Evolutionary conservation across 2,113 vertebrate species (phyloP).

Genomic region (Siniperca chuatsi): DNA sequence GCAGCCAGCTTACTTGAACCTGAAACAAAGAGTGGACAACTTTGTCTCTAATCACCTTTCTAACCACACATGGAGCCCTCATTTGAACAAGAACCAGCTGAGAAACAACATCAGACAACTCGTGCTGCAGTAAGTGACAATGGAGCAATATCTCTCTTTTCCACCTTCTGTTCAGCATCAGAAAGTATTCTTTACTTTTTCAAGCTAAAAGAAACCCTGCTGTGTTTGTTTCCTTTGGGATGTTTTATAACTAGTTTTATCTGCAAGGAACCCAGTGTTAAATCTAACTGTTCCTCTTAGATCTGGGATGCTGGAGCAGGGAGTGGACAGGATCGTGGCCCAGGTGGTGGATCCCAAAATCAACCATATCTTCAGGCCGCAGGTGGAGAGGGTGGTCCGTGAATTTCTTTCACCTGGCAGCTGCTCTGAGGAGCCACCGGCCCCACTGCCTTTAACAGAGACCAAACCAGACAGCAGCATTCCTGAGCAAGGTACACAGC

Average conservation of each 20-base stretch:
- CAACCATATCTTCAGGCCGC: constrained; percentile 96
- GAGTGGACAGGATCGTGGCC: constrained; percentile 98
- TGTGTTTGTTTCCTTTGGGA: background rate
- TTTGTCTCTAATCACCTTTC: constrained; percentile 98
- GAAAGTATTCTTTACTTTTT: background rate
- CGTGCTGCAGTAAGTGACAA: constrained; percentile 94
- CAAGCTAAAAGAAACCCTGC: too few species aligned
- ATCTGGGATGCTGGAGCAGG: constrained; percentile 98
- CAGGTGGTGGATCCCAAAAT: constrained; percentile 99
- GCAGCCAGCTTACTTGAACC: constrained; percentile 96
- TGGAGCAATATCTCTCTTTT: background rate
- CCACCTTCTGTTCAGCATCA: background rate
- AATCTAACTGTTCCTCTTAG: constrained; percentile 77
- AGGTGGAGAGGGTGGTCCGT: constrained; percentile 96
- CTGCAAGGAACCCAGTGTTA: background rate
- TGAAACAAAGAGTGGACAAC: constrained; percentile 97
- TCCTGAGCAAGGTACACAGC: constrained; percentile 83
- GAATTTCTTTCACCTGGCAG: constrained; percentile 94
- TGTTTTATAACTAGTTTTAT: background rate
- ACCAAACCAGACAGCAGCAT: constrained; percentile 84
- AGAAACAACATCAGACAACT: constrained; percentile 98
- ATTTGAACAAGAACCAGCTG: constrained; percentile 98
- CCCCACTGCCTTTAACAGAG: constrained; percentile 75
- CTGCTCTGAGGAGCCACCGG: constrained; percentile 84
- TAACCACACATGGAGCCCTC: constrained; percentile 98